Percentiles rank a stretch among this genome's conserved stretches.
Conservation (phyloP, 2,797 vertebrate genomes). For the Balearica regulorum region DNA sequence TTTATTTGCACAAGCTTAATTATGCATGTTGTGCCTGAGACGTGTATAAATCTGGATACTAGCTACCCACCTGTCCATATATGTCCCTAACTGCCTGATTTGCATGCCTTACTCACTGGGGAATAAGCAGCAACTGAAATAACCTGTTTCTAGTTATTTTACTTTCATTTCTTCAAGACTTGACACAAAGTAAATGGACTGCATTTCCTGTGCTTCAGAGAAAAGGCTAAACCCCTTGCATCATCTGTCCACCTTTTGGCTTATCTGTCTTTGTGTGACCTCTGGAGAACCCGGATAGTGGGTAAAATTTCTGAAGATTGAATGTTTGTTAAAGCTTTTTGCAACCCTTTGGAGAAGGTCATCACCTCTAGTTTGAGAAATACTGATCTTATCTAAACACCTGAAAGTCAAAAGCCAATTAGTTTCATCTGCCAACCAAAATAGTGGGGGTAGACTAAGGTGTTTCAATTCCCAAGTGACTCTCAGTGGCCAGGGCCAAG, state of each 20-base stretch:
- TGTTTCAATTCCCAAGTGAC: neutral
- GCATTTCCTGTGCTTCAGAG: slow-evolving; percentile 22
- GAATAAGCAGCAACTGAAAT: neutral
- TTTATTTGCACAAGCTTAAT: slow-evolving; percentile 9
- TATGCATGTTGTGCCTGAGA: neutral
- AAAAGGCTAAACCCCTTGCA: neutral
- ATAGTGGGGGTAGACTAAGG: neutral
- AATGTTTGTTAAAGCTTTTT: neutral
- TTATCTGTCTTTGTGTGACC: neutral
- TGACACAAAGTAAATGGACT: neutral
- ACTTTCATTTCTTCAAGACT: slow-evolving; percentile 23
- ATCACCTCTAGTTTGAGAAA: slow-evolving; percentile 4
- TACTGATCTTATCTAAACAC: neutral
- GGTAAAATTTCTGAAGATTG: neutral
- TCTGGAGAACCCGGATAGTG: neutral
- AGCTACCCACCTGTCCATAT: neutral
- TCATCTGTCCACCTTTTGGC: neutral
- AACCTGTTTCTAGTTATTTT: neutral
- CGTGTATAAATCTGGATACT: neutral
- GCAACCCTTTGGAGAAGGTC: neutral
- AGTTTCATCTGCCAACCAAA: neutral
- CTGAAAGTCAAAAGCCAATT: neutral
- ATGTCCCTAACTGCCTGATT: neutral
- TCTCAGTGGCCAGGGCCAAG: neutral
- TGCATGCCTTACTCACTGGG: slow-evolving; percentile 7